phyloP scores from a whole-genome alignment of 2,113 vertebrate genomes.

The Heterochromis multidens region DNA sequence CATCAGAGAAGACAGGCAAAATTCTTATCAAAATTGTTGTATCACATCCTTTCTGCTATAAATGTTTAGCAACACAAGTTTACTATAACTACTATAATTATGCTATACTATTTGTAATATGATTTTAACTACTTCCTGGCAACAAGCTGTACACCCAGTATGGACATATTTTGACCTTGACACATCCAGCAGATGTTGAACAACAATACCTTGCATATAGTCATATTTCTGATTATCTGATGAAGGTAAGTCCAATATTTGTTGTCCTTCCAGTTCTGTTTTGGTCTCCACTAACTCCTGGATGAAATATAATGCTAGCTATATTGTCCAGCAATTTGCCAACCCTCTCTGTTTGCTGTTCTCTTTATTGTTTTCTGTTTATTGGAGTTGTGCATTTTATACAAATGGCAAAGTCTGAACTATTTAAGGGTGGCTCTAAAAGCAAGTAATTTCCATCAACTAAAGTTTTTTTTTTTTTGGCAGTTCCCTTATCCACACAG shows the following conservation, averaged over 20 bases:
- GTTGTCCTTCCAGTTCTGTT: neutral
- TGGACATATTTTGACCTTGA: neutral
- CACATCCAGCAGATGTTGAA: neutral
- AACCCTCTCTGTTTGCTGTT: too few relatives aligned
- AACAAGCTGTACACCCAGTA: neutral
- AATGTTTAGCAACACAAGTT: too few relatives aligned
- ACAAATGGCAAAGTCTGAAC: rapidly evolving
- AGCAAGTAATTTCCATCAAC: neutral
- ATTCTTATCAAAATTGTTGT: too few relatives aligned
- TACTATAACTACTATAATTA: neutral
- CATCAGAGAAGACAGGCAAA: neutral
- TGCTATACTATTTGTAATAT: neutral
- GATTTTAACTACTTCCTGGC: neutral
- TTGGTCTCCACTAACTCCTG: neutral
- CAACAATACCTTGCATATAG: neutral
- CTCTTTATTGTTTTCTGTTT: too few relatives aligned
- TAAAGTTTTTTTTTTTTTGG: neutral
- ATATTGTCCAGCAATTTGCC: neutral
- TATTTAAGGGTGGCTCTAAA: neutral
- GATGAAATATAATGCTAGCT: neutral
- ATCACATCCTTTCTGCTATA: neutral
- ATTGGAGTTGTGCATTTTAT: neutral
- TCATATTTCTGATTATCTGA: neutral
- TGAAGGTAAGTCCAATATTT: neutral
- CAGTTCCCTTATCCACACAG: neutral